phyloP scores from a whole-genome alignment of 2,888 invertebrate genomes.

The Eretmocerus hayati region DNA sequence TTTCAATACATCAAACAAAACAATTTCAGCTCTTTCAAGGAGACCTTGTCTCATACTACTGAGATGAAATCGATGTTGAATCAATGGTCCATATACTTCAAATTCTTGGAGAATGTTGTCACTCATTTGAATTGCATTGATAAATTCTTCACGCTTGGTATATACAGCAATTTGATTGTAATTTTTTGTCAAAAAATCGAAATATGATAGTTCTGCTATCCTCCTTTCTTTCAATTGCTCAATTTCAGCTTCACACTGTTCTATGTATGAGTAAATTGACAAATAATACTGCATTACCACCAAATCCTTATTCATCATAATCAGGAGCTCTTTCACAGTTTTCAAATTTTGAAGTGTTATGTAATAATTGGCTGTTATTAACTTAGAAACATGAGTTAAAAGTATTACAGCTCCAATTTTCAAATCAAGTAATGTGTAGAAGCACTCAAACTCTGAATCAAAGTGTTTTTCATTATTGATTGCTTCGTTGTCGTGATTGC shows the following conservation, averaged over 20 bases:
- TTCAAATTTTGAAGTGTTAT: background rate
- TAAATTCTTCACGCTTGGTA: slow-evolving; percentile 6
- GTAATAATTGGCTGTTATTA: slow-evolving; percentile 1
- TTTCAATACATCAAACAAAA: slow-evolving; percentile 6
- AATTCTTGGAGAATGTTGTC: slow-evolving; percentile 1
- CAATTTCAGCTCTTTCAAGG: slow-evolving; percentile 5
- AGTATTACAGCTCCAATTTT: slow-evolving; percentile 8
- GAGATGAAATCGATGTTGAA: slow-evolving; percentile 2
- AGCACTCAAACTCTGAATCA: slow-evolving; percentile 5
- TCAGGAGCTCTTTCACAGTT: background rate
- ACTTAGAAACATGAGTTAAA: slow-evolving; percentile 3
- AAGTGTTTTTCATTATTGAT: slow-evolving; percentile 4
- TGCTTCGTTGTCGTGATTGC: background rate
- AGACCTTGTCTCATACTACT: slow-evolving; percentile 3
- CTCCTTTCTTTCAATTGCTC: slow-evolving; percentile 2
- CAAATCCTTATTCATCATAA: slow-evolving; percentile 2
- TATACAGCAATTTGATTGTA: slow-evolving; percentile 6
- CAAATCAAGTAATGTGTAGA: slow-evolving; percentile 3
- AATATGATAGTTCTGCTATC: slow-evolving; percentile 2
- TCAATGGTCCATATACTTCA: slow-evolving; percentile 5
- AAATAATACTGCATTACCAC: slow-evolving; percentile 1
- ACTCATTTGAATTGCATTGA: background rate
- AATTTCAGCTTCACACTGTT: slow-evolving; percentile 5
- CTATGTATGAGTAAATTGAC: background rate
- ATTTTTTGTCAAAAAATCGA: slow-evolving; percentile 3